Percentiles rank a stretch among this genome's conserved stretches.
Conservation (phyloP, 2,888 invertebrate species). For the Drosophila aldrichi region DNA sequence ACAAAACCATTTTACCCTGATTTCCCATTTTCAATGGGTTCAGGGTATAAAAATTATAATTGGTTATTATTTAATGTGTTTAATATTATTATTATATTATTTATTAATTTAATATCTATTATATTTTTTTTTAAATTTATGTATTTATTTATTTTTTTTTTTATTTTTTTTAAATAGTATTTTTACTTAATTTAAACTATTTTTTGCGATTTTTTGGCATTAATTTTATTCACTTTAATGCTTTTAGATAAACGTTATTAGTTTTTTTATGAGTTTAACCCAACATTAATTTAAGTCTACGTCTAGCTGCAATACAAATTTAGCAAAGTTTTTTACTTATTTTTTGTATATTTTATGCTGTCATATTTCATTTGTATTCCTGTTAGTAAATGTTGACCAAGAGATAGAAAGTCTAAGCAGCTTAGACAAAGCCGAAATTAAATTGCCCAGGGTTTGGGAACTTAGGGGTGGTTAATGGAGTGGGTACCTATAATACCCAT, state of each 20-base stretch:
- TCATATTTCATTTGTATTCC: neutral
- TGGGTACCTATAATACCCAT: neutral
- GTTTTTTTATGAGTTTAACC: neutral
- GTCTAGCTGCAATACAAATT: neutral
- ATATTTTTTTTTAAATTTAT: too few relatives aligned
- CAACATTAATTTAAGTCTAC: neutral
- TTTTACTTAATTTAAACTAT: too few relatives aligned
- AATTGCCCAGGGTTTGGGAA: slow-evolving; percentile 9
- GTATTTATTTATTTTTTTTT: too few relatives aligned
- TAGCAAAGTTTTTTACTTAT: slow-evolving; percentile 2
- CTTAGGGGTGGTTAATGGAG: slow-evolving; percentile 8
- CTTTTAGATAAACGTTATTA: neutral
- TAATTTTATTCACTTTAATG: too few relatives aligned
- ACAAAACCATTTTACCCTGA: too few relatives aligned
- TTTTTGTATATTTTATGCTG: neutral
- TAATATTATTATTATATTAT: too few relatives aligned
- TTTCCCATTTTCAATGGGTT: too few relatives aligned
- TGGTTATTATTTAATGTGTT: too few relatives aligned
- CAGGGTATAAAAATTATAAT: too few relatives aligned
- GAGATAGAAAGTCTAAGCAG: slow-evolving; percentile 39
- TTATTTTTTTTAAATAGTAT: too few relatives aligned
- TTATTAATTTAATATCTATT: too few relatives aligned
- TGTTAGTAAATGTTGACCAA: slow-evolving; percentile 41
- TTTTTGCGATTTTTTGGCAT: too few relatives aligned
- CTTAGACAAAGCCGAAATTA: slow-evolving; percentile 39